These are phyloP conservation scores for Maniola jurtina DNA, from an alignment of 1,140 invertebrate species.

Conservation along the genomic window DNA sequence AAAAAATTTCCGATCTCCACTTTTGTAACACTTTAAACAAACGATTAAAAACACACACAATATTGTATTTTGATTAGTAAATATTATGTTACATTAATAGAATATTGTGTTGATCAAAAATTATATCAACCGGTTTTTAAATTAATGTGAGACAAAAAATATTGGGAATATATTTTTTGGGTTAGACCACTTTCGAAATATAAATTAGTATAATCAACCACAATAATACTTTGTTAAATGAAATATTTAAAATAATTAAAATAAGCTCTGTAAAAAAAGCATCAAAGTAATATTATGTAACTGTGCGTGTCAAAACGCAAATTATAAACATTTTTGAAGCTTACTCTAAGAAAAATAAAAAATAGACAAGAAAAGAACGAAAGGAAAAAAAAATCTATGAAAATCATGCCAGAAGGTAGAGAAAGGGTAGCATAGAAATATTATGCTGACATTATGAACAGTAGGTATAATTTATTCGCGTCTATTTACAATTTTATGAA, in stretches of 20 bases:
- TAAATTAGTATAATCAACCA: constrained; percentile 17
- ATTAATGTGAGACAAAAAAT: too few species aligned
- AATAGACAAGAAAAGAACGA: constrained; percentile 11
- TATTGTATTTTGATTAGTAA: too few species aligned
- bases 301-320: not conserved
- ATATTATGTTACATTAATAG: too few species aligned
- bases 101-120: too few species aligned
- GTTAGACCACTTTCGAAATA: not conserved
- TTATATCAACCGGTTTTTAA: too few species aligned
- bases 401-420: constrained; percentile 21
- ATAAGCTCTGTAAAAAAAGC: constrained; percentile 27
- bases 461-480: not conserved
- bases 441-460: not conserved
- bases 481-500: not conserved
- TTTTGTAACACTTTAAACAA: too few species aligned
- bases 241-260: constrained; percentile 11
- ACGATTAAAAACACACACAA: too few species aligned
- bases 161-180: not conserved
- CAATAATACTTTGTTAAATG: constrained; percentile 26
- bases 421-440: not conserved
- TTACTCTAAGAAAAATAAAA: constrained; percentile 3
- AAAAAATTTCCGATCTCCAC: too few species aligned
- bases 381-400: constrained; percentile 22
- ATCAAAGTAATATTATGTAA: not conserved
- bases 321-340: not conserved